Conservation (phyloP, 2,113 vertebrate species). For the Bubo scandiacus region DNA sequence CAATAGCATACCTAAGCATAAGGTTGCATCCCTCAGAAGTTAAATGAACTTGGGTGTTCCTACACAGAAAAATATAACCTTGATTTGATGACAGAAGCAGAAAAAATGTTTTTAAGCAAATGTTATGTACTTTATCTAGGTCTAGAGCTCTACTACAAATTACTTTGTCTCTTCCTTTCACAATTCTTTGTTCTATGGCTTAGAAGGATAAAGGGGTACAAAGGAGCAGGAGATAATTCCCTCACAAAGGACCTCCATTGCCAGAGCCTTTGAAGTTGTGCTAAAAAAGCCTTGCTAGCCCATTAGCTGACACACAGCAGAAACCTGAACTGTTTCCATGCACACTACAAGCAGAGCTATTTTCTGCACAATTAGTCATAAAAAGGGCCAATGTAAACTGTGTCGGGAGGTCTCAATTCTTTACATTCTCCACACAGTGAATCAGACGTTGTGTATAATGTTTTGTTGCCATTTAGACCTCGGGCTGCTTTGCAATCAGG, state of each 20-base stretch:
- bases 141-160: constrained; percentile 61
- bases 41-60: neutral
- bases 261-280: constrained; percentile 68
- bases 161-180: constrained; percentile 18
- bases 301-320: constrained; percentile 74
- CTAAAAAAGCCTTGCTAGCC: constrained; percentile 61
- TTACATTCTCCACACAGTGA: constrained; percentile 67
- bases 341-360: constrained; percentile 67
- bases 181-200: constrained; percentile 48
- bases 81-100: constrained; percentile 2
- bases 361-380: constrained; percentile 75
- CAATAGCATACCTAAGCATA: neutral
- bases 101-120: constrained; percentile 33
- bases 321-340: constrained; percentile 70
- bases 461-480: constrained; percentile 66
- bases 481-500: constrained; percentile 34
- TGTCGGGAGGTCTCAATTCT: constrained; percentile 72
- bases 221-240: constrained; percentile 71
- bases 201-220: constrained; percentile 61
- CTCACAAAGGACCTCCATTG: constrained; percentile 65
- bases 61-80: neutral
- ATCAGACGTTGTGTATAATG: constrained; percentile 60
- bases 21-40: neutral
- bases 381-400: constrained; percentile 74
- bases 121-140: constrained; percentile 32